Percentiles rank a stretch among this genome's conserved stretches.
These are phyloP conservation scores for Ochropleura leucogaster DNA, from an alignment of 2,888 invertebrate genomes.

Conservation along the genomic window DNA sequence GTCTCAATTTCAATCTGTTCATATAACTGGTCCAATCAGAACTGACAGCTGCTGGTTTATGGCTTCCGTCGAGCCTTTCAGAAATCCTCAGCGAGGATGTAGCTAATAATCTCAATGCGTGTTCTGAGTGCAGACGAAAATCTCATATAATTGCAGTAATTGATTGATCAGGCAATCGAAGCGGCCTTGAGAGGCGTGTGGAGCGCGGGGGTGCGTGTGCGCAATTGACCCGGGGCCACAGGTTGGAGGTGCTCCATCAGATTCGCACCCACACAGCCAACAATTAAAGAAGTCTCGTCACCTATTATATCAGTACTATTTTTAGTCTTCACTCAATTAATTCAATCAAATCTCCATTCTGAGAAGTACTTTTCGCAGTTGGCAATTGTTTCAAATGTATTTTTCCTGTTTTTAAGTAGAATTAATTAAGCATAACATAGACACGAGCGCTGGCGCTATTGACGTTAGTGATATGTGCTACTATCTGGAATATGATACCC, in stretches of 20 bases:
- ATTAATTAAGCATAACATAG: constrained; percentile 8
- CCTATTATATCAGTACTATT: constrained; percentile 56
- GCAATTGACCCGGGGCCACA: constrained; percentile 55
- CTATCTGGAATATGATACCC: constrained; percentile 11
- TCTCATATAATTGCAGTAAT: constrained; percentile 58
- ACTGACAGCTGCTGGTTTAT: constrained; percentile 43
- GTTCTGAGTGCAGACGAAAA: constrained; percentile 49
- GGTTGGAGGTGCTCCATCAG: constrained; percentile 45
- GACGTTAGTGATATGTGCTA: not conserved
- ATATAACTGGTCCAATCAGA: constrained; percentile 48
- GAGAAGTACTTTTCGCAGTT: constrained; percentile 41
- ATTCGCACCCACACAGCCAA: constrained; percentile 53
- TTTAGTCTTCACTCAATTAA: constrained; percentile 57
- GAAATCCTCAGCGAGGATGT: constrained; percentile 47
- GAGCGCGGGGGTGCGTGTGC: constrained; percentile 34
- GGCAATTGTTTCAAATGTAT: constrained; percentile 32
- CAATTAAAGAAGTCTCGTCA: constrained; percentile 57
- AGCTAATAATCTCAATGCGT: constrained; percentile 47
- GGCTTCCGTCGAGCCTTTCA: constrained; percentile 51
- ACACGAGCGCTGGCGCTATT: too few species aligned
- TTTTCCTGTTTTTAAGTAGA: constrained; percentile 40
- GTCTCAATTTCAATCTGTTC: constrained; percentile 54
- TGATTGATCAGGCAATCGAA: constrained; percentile 52
- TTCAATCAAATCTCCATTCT: constrained; percentile 49
- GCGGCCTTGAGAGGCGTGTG: constrained; percentile 55